Evolutionary conservation across 35 echinoderm and acorn worm species (phyloP).

Genomic region (Strongylocentrotus purpuratus): DNA sequence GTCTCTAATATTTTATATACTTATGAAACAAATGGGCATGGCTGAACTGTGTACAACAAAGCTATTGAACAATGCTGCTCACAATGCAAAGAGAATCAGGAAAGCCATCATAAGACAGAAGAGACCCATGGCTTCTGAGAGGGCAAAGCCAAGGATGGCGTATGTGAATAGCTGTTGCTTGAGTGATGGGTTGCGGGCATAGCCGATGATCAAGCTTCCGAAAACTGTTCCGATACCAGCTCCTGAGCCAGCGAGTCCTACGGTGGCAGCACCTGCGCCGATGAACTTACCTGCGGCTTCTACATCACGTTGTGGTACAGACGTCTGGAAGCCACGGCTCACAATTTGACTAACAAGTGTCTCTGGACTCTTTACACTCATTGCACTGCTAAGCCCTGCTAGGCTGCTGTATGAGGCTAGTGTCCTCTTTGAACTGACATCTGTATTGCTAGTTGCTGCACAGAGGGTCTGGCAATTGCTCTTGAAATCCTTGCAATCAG

Average conservation of each 20-base stretch:
- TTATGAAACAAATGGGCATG: constrained; percentile 14
- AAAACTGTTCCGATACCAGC: constrained; percentile 99
- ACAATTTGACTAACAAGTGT: constrained; percentile 83
- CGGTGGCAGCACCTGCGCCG: constrained; percentile 96
- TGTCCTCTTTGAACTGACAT: constrained; percentile 60
- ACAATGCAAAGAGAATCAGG: constrained; percentile 96
- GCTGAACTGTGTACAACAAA: constrained; percentile 39
- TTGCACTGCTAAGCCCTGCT: constrained; percentile 61
- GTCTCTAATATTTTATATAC: constrained; percentile 34
- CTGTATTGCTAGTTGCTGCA: constrained; percentile 68
- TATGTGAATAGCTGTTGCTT: constrained; percentile 99
- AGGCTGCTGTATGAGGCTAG: constrained; percentile 66
- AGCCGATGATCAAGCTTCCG: constrained; percentile 93
- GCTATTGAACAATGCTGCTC: constrained; percentile 5
- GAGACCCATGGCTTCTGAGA: constrained; percentile 99
- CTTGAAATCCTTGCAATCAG: constrained; percentile 79
- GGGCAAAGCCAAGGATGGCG: constrained; percentile 93
- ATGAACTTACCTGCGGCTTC: constrained; percentile 98
- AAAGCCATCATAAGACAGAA: constrained; percentile 99
- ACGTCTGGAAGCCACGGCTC: constrained; percentile 88
- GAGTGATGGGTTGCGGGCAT: constrained; percentile 94
- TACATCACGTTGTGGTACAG: constrained; percentile 89
- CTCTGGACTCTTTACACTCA: constrained; percentile 30
- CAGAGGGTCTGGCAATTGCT: constrained; percentile 74
- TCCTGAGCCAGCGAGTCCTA: constrained; percentile 95